Evolutionary conservation across 2,888 invertebrate species (phyloP).

Genomic region (Itoplectis maculator): DNA sequence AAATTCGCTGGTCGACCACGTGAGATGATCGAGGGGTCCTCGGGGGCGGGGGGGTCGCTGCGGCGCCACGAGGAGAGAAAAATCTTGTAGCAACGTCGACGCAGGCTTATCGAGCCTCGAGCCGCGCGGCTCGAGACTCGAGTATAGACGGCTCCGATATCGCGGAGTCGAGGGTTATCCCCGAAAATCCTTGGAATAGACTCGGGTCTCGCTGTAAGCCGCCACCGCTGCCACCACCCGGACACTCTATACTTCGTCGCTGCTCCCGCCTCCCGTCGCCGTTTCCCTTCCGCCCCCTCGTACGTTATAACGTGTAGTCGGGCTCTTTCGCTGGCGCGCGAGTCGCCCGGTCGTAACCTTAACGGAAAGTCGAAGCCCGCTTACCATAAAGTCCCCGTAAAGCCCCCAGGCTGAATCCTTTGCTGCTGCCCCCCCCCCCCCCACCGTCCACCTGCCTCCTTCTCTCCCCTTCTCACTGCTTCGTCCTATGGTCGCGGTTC

Average conservation of each 20-base stretch:
- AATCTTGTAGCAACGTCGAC: constrained; percentile 62
- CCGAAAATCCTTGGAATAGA: constrained; percentile 79
- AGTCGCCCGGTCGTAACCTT: constrained; percentile 78
- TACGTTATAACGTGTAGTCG: constrained; percentile 8
- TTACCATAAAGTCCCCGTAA: constrained; percentile 83
- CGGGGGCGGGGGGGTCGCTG: background rate
- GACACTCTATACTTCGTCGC: constrained; percentile 56
- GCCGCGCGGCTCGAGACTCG: background rate
- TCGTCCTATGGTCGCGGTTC: background rate
- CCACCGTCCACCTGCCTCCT: background rate
- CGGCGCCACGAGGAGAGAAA: constrained; percentile 47
- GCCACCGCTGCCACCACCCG: constrained; percentile 45
- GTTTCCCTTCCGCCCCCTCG: background rate
- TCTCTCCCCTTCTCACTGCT: background rate
- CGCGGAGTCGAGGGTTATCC: constrained; percentile 76
- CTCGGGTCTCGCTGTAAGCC: constrained; percentile 73
- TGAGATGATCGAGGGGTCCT: constrained; percentile 16
- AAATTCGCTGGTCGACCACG: constrained; percentile 15
- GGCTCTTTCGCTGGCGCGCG: background rate
- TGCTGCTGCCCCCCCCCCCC: too few relatives aligned
- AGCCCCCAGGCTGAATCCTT: constrained; percentile 76
- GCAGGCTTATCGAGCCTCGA: constrained; percentile 51
- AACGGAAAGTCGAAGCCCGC: constrained; percentile 83
- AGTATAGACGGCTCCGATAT: constrained; percentile 69
- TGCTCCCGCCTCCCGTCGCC: background rate